These are phyloP conservation scores for Schlechtendalia chinensis DNA, from an alignment of 1,140 invertebrate genomes.

Conservation along the genomic window DNA sequence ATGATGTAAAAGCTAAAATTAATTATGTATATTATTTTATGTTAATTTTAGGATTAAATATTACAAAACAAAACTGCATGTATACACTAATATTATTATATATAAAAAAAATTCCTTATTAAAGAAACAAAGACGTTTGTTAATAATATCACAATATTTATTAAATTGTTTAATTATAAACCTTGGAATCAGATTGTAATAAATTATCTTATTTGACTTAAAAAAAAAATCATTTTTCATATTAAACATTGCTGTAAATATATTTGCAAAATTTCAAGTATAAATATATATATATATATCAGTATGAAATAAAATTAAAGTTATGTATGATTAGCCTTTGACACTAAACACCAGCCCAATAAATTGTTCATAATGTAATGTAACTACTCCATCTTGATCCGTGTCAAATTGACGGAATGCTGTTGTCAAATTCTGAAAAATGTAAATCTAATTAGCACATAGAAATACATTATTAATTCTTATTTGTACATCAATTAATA, in stretches of 20 bases:
- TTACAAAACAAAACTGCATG: background rate
- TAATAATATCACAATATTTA: background rate
- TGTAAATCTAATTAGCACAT: conserved; percentile 7
- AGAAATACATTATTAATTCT: too few species aligned
- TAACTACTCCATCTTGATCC: conserved; percentile 91
- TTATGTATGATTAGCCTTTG: conserved; percentile 48
- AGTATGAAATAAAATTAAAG: background rate
- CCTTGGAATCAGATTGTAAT: background rate
- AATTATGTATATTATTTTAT: background rate
- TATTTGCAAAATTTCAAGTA: background rate
- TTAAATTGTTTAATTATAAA: background rate
- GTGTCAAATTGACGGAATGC: conserved; percentile 88
- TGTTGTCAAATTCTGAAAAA: conserved; percentile 83
- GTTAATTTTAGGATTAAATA: background rate
- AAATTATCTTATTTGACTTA: background rate
- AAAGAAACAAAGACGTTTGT: background rate
- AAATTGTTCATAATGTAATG: conserved; percentile 96
- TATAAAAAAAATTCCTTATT: too few species aligned
- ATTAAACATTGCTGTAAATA: background rate
- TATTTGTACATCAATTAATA: too few species aligned
- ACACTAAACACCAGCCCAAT: conserved; percentile 75
- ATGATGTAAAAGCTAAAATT: conserved; percentile 18
- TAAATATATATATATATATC: background rate
- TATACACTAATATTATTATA: background rate
- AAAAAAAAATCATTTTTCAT: background rate